phyloP scores from a whole-genome alignment of 2,113 vertebrate species.

The Nyctereutes procyonoides region DNA sequence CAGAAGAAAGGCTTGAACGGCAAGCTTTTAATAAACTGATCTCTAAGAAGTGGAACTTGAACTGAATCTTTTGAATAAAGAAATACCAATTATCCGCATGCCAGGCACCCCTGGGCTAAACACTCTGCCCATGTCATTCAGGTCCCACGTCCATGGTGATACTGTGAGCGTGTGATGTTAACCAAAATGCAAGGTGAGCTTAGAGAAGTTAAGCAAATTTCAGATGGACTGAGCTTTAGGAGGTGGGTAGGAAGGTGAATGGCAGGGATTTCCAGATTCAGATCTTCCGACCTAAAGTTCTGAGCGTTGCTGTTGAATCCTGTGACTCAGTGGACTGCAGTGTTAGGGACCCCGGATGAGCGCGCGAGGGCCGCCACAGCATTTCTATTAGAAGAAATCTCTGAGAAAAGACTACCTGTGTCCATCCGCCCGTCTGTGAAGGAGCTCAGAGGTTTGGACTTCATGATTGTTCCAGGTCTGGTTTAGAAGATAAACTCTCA shows the following conservation, averaged over 20 bases:
- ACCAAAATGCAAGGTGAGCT: not conserved
- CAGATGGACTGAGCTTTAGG: not conserved
- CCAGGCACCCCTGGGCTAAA: not conserved
- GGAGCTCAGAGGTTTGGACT: not conserved
- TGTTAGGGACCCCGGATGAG: not conserved
- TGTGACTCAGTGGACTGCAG: fast-evolving
- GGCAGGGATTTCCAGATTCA: not conserved
- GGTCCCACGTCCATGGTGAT: too few species aligned
- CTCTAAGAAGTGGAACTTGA: not conserved
- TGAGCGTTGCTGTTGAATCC: not conserved
- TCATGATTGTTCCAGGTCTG: too few species aligned
- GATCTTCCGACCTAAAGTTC: not conserved
- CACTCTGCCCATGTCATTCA: not conserved
- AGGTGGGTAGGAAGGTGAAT: not conserved
- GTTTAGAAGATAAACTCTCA: not conserved
- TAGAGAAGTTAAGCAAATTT: not conserved
- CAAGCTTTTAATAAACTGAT: not conserved
- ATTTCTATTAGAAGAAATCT: not conserved
- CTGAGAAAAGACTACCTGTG: not conserved
- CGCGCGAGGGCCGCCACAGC: not conserved
- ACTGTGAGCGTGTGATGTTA: fast-evolving
- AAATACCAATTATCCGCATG: not conserved
- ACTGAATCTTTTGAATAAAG: not conserved
- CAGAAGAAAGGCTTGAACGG: not conserved
- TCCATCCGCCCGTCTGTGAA: not conserved